Evolutionary conservation across 2,797 vertebrate genomes (phyloP), one percentile per base, ranked within the genome.

Genomic region (Trematomus bernacchii): DNA sequence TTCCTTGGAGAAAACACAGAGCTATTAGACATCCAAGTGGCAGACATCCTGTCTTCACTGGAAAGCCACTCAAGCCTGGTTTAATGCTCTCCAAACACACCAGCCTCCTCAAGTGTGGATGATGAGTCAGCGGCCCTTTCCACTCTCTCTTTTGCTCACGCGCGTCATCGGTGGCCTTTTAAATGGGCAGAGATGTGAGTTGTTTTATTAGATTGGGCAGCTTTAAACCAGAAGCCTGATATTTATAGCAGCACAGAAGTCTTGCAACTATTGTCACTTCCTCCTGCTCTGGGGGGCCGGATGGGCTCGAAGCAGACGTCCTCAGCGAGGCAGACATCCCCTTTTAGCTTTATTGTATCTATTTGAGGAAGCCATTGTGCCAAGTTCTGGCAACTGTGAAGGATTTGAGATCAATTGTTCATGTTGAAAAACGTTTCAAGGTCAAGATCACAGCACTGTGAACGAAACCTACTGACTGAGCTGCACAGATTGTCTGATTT

Each of bases 81-180:
- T 87, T 87, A 90, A 91, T 90, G 80, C 80, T 66, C 75, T 87
- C 74, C 30, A 66, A 82, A 77, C 77, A 77, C 82, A 77, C 58
- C 42, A 57, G 72, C 74, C 64, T 71, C 37, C 53, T 65, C 76
- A 66, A 75, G 74, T 75, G 84, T 63, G 66, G 68, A 74, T 64
- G 82, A 82, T 94, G 95, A 95, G 80, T 94, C 92, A 92, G 91
- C 82, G 7, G 73, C 74, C 73, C 70, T 81, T 88, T 79, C 80
- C 73, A 75, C 80, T 82, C 73, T 83, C 87, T 65, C 50, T 67
- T 44, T 66, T 73, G 71, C 75, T 70, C 62, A 42, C 19, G 55
- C 51, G 10, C 85, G 83, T 92, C 93, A 92, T 83, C 61, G 2
- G 66, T 86, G 87, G 85, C 92, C 77, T 92, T 93, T 92, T 86